These are phyloP conservation scores for Syngnathus floridae DNA, from an alignment of 2,113 vertebrate species.

Conservation along the genomic window DNA sequence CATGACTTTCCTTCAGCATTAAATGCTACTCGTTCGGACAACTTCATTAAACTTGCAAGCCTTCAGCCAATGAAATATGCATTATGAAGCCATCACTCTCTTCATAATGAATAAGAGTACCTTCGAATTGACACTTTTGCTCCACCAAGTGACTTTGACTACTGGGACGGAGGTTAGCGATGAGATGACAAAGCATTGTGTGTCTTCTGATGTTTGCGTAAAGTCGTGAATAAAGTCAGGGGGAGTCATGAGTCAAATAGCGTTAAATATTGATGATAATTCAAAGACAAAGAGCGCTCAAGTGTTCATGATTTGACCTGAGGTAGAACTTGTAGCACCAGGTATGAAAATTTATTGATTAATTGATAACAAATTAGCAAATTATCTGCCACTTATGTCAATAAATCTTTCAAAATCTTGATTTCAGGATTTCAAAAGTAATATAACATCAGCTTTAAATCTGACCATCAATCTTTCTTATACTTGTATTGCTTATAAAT, in stretches of 20 bases:
- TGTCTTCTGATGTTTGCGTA: slow-evolving; percentile 7
- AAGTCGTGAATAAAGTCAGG: slow-evolving; percentile 27
- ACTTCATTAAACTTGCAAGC: slow-evolving; percentile 73
- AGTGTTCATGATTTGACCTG: too few species aligned
- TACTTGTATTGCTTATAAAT: too few species aligned
- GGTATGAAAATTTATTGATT: too few species aligned
- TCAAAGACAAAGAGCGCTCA: too few species aligned
- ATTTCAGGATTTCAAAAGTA: too few species aligned
- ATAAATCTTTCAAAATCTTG: too few species aligned
- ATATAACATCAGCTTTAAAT: too few species aligned
- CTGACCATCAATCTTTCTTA: too few species aligned
- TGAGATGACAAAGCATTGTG: slow-evolving; percentile 38
- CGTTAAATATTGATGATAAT: background rate
- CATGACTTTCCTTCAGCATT: slow-evolving; percentile 65
- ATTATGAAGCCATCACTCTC: slow-evolving; percentile 59
- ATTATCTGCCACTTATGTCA: too few species aligned
- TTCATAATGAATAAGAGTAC: slow-evolving; percentile 70
- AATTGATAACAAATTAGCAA: too few species aligned
- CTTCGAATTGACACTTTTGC: slow-evolving; percentile 64
- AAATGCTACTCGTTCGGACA: slow-evolving; percentile 73
- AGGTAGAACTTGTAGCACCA: too few species aligned
- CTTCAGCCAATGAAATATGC: slow-evolving; percentile 66
- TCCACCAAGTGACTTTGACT: slow-evolving; percentile 27
- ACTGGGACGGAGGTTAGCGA: slow-evolving; percentile 11
- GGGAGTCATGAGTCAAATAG: background rate